Evolutionary conservation across 2,888 invertebrate genomes (phyloP).

Genomic region (Calameuta pallipes): DNA sequence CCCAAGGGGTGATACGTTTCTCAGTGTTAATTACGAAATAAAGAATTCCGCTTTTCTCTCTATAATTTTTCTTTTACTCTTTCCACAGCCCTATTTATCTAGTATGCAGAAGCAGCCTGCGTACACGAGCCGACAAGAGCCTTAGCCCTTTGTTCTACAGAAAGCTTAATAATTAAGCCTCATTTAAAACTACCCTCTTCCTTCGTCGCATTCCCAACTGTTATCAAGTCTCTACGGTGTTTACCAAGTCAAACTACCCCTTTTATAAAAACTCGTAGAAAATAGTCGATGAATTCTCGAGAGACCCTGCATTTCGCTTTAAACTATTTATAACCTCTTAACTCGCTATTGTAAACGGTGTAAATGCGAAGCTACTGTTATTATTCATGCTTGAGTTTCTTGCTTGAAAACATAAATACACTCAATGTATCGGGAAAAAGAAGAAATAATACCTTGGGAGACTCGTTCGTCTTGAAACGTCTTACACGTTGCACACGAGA

Average conservation of each 20-base stretch:
- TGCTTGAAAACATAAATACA: not conserved
- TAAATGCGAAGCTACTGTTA: not conserved
- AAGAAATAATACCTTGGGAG: not conserved
- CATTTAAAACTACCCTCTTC: slow-evolving; percentile 11
- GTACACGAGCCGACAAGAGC: not conserved
- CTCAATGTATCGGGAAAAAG: not conserved
- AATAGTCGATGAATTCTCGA: not conserved
- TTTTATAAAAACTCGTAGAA: not conserved
- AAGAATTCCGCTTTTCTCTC: slow-evolving; percentile 22
- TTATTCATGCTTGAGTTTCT: not conserved
- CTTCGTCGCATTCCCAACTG: not conserved
- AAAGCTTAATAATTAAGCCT: slow-evolving; percentile 14
- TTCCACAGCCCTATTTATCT: not conserved
- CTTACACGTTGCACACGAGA: not conserved
- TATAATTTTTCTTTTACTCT: not conserved
- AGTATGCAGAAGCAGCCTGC: not conserved
- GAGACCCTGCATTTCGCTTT: not conserved
- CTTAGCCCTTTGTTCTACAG: not conserved
- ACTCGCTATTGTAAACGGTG: not conserved
- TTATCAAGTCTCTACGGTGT: not conserved
- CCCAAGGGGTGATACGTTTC: not conserved
- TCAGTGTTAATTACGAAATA: slow-evolving; percentile 20
- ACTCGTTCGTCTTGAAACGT: not conserved
- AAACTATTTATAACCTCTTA: not conserved
- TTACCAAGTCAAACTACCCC: not conserved